These are phyloP conservation scores for Phylloscopus collybita DNA, from an alignment of 2,797 vertebrate genomes.

Conservation along the genomic window DNA sequence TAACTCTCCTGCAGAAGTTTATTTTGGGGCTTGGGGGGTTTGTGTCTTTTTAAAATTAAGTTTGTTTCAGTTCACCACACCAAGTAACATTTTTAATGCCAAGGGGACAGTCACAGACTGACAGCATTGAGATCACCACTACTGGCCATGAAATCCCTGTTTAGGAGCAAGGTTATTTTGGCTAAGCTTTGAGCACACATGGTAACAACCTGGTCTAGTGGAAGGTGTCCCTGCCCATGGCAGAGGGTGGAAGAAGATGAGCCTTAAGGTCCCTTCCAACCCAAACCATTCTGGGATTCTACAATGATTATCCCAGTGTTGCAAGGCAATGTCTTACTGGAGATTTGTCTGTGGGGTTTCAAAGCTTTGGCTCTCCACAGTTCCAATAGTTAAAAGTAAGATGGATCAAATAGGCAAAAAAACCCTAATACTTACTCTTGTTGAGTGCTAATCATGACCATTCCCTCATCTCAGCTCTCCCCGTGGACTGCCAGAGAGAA, in stretches of 20 bases:
- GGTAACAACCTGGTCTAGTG: not conserved
- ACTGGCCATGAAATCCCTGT: not conserved
- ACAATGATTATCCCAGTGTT: not conserved
- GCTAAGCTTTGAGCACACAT: not conserved
- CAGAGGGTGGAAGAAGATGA: not conserved
- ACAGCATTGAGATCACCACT: not conserved
- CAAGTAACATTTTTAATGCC: not conserved
- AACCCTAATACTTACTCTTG: not conserved
- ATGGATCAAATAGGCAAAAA: not conserved
- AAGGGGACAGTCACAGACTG: not conserved
- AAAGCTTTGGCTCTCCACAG: not conserved
- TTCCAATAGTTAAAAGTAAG: not conserved
- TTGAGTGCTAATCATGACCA: not conserved
- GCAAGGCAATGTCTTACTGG: not conserved
- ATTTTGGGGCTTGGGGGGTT: too few relatives aligned
- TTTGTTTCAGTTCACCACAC: not conserved
- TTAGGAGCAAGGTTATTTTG: not conserved
- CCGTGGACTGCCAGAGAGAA: not conserved
- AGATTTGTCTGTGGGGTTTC: not conserved
- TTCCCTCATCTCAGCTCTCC: not conserved
- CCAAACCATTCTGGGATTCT: not conserved
- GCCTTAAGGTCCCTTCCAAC: not conserved
- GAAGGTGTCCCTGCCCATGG: not conserved
- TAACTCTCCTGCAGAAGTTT: not conserved
- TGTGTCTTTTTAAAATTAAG: not conserved